These are phyloP conservation scores for Phaethon lepturus DNA, from an alignment of 2,113 vertebrate species.

Conservation along the genomic window DNA sequence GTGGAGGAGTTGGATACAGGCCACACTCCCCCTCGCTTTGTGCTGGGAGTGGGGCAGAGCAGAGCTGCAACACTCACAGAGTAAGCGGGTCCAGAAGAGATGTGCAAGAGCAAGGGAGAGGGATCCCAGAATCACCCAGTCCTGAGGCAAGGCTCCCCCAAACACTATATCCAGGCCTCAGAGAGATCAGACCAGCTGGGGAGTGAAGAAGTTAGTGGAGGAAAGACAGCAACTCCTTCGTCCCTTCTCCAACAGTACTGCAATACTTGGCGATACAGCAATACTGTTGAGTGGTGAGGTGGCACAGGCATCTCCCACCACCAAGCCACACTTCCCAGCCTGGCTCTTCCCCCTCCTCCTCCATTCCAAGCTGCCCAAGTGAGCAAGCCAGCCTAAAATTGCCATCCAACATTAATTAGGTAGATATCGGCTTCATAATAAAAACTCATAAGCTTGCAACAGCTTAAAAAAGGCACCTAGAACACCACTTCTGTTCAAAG, in stretches of 20 bases:
- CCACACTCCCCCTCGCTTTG: not conserved
- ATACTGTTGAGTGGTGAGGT: not conserved
- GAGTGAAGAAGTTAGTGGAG: not conserved
- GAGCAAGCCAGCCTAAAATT: not conserved
- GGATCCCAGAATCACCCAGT: not conserved
- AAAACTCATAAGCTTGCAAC: slow-evolving; percentile 54
- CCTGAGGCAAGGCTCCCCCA: not conserved
- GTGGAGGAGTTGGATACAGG: fast-evolving
- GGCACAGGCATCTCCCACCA: not conserved
- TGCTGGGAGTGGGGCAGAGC: not conserved
- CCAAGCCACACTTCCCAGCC: not conserved
- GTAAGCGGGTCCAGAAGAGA: not conserved
- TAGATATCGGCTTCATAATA: slow-evolving; percentile 61
- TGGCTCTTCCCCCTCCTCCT: not conserved
- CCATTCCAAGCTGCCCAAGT: not conserved
- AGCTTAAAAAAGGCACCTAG: slow-evolving; percentile 79
- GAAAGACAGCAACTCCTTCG: not conserved
- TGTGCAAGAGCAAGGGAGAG: not conserved
- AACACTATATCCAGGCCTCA: not conserved
- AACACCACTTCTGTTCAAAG: not conserved
- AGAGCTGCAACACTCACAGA: not conserved
- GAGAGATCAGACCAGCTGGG: not conserved
- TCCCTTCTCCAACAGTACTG: not conserved
- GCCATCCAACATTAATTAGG: slow-evolving; percentile 30
- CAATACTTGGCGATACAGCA: not conserved